Evolutionary conservation across 2,113 vertebrate genomes (phyloP).

Genomic region (Zapornia atra): DNA sequence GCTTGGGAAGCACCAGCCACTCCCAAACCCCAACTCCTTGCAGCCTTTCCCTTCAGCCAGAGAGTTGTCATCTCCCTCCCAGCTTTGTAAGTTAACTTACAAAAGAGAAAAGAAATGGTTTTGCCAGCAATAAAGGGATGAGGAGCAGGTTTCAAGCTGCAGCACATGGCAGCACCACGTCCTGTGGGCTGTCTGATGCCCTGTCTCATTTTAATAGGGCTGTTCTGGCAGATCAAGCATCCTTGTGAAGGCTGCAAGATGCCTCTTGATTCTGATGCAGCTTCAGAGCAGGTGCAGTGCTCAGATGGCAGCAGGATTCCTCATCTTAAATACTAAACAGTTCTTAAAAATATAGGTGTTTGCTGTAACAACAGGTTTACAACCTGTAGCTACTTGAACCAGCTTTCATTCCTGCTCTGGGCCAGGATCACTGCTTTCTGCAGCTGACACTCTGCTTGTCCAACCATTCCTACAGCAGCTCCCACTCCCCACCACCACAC

Average conservation of each 20-base stretch:
- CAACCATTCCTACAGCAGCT: slow-evolving; percentile 16
- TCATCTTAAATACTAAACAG: not conserved
- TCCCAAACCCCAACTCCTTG: not conserved
- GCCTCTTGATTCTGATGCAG: not conserved
- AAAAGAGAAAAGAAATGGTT: not conserved
- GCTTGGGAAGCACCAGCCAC: not conserved
- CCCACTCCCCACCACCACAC: not conserved
- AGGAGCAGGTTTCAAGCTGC: not conserved
- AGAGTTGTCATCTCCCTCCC: not conserved
- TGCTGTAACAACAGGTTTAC: not conserved
- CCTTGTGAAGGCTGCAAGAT: not conserved
- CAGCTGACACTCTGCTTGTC: not conserved
- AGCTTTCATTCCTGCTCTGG: not conserved
- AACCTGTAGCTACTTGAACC: not conserved
- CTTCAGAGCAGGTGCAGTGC: not conserved
- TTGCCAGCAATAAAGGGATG: not conserved
- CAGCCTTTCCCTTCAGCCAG: not conserved
- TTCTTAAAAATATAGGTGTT: not conserved
- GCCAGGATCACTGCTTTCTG: not conserved
- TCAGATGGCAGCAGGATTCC: not conserved
- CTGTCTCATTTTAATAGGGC: not conserved
- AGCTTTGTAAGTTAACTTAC: not conserved
- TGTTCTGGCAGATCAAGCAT: not conserved
- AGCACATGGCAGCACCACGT: not conserved
- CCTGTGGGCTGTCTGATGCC: not conserved